These are phyloP conservation scores for Megaceryle torquata DNA, from an alignment of 2,113 vertebrate species.

Conservation along the genomic window DNA sequence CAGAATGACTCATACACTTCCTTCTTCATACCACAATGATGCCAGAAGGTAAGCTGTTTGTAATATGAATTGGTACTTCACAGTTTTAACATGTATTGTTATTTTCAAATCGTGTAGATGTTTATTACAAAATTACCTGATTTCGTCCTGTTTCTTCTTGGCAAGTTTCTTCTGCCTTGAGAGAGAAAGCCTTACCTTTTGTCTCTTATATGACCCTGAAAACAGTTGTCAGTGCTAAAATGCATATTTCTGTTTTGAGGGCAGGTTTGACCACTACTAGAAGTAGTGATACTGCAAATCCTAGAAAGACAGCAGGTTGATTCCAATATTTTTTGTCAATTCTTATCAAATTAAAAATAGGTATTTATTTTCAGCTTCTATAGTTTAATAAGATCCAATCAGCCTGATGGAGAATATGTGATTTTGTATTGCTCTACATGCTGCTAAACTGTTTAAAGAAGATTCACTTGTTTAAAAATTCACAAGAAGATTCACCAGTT, in stretches of 20 bases:
- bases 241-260: background rate
- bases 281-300: background rate
- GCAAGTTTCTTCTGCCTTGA: background rate
- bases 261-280: background rate
- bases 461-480: background rate
- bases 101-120: background rate
- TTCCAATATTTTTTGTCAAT: background rate
- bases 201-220: background rate
- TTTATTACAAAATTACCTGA: background rate
- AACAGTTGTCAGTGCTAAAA: background rate
- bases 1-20: slow-evolving; percentile 96
- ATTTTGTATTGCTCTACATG: background rate
- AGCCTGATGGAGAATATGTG: background rate
- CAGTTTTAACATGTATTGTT: accelerated
- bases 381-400: background rate
- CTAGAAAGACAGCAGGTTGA: background rate
- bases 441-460: background rate
- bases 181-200: background rate
- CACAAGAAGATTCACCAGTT: background rate
- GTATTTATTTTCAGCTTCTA: background rate
- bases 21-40: slow-evolving; percentile 95
- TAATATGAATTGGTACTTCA: background rate
- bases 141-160: background rate
- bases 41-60: slow-evolving; percentile 81
- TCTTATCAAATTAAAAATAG: background rate